A percentile compares a stretch with the other conserved stretches of the same genome.
Conservation (phyloP, 2,888 invertebrate species). For the Drosophila tripunctata region DNA sequence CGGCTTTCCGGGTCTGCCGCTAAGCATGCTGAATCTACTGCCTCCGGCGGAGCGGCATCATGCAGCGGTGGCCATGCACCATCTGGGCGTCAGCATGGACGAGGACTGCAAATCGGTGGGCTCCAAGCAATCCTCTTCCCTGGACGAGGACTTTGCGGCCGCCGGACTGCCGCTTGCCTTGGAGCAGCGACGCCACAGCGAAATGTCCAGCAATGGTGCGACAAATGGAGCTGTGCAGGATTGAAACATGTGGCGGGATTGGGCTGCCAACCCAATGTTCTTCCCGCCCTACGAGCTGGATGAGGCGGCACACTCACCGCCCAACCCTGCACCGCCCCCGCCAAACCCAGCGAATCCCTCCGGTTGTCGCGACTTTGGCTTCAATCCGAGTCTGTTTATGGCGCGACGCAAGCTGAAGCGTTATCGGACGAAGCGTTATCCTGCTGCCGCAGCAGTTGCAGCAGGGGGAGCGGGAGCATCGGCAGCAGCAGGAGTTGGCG, state of each 20-base stretch:
- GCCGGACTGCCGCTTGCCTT: conserved; percentile 85
- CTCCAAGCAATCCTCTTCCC: conserved; percentile 86
- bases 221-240: conserved; percentile 91
- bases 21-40: conserved; percentile 93
- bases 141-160: conserved; percentile 86
- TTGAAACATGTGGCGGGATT: conserved; percentile 86
- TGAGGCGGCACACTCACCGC: conserved; percentile 46
- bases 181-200: conserved; percentile 67
- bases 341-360: too few species aligned
- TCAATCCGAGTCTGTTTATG: conserved; percentile 82
- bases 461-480: too few species aligned
- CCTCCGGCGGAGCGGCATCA: conserved; percentile 90
- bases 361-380: conserved; percentile 71
- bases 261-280: conserved; percentile 84
- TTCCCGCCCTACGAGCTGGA: conserved; percentile 81
- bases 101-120: conserved; percentile 88
- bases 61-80: conserved; percentile 86
- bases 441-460: too few species aligned
- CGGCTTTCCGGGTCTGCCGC: conserved; percentile 91
- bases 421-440: conserved; percentile 75
- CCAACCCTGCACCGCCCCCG: conserved; percentile 5
- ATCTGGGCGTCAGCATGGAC: conserved; percentile 86
- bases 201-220: conserved; percentile 55
- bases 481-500: conserved; percentile 1
- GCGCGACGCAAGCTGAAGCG: conserved; percentile 82